Conservation (phyloP, 1,140 invertebrate genomes). For the Scaptomyza hsui region DNA sequence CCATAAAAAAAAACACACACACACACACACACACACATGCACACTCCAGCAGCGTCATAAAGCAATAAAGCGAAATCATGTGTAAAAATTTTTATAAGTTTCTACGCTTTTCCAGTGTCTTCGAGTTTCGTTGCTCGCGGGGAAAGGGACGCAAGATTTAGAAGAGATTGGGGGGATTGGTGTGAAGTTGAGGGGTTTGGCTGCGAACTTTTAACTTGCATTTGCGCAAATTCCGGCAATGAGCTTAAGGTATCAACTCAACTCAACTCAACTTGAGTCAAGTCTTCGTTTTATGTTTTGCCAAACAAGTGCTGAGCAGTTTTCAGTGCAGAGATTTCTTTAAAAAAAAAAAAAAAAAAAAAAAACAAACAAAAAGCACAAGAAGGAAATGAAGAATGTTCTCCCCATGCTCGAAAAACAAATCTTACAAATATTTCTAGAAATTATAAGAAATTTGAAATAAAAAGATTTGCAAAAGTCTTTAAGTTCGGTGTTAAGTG, state of each 20-base stretch:
- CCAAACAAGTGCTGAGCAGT: background rate
- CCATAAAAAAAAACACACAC: no score
- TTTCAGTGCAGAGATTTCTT: background rate
- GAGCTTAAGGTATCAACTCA: slow-evolving; percentile 48
- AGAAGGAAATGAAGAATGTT: no score
- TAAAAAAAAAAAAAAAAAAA: no score
- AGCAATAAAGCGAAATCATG: slow-evolving; percentile 63
- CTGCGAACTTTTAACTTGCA: slow-evolving; percentile 42
- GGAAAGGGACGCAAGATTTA: no score
- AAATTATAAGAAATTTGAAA: no score
- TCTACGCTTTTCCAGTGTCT: slow-evolving; percentile 28
- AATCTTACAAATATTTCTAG: no score
- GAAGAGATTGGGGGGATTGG: background rate
- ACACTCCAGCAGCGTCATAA: slow-evolving; percentile 40
- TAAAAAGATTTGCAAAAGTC: no score
- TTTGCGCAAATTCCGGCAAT: slow-evolving; percentile 42
- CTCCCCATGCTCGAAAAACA: no score
- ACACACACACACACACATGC: background rate
- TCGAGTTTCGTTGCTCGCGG: slow-evolving; percentile 2
- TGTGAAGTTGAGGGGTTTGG: background rate
- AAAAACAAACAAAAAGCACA: no score
- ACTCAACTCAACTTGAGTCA: slow-evolving; percentile 29
- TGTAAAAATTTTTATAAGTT: slow-evolving; percentile 62
- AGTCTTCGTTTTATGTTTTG: slow-evolving; percentile 22
- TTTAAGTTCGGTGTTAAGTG: no score